Percentiles rank a stretch among this genome's conserved stretches.
These are phyloP conservation scores for Abrostola triplasia DNA, from an alignment of 2,888 invertebrate species.

Conservation along the genomic window DNA sequence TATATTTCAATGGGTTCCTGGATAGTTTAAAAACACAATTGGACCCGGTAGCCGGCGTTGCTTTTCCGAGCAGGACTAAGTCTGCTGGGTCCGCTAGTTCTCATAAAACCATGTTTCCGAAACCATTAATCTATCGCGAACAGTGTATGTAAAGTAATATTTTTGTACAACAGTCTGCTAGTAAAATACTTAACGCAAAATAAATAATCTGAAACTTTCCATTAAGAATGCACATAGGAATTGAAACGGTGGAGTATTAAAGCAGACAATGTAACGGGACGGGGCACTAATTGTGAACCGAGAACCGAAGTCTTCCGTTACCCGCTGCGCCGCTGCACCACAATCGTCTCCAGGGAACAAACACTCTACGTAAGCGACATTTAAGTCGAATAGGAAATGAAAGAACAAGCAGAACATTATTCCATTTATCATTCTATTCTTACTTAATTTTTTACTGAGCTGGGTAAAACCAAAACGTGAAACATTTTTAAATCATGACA, in stretches of 20 bases:
- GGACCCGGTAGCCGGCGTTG: no score
- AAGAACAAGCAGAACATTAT: background rate
- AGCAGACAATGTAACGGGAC: constrained; percentile 86
- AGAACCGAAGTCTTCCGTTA: constrained; percentile 81
- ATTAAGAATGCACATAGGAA: constrained; percentile 81
- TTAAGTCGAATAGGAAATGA: constrained; percentile 28
- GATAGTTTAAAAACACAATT: no score
- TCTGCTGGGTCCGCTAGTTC: no score
- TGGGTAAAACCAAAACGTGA: constrained; percentile 32
- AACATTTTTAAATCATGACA: constrained; percentile 43
- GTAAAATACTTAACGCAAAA: constrained; percentile 69
- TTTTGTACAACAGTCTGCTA: no score
- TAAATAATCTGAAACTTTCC: constrained; percentile 77
- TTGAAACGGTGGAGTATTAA: constrained; percentile 78
- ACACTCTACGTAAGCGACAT: constrained; percentile 38
- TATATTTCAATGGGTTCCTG: no score
- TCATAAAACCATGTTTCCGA: no score
- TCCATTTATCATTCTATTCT: background rate
- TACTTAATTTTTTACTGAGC: constrained; percentile 21
- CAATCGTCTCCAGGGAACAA: constrained; percentile 62
- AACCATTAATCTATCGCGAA: no score
- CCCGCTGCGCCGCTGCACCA: constrained; percentile 57
- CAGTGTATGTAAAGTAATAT: no score
- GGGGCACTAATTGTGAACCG: constrained; percentile 83
- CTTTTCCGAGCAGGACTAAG: no score